Evolutionary conservation across 2,113 vertebrate genomes (phyloP), one percentile per base, ranked within the genome.

Genomic region (Motacilla tschutschensis): DNA sequence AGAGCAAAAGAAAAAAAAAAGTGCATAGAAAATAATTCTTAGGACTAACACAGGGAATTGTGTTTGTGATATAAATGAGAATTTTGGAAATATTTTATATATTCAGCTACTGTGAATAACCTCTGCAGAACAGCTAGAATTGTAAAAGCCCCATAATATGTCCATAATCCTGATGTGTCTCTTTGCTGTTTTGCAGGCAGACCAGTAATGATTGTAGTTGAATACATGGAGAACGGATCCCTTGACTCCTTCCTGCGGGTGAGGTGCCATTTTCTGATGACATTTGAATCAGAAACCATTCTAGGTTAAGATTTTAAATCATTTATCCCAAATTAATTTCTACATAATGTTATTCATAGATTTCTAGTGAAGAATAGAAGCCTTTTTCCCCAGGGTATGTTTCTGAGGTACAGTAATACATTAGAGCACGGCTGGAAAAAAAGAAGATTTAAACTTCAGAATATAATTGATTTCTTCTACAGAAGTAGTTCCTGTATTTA

Each of bases 151-250:
- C 65, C 71, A 48, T 80, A 73, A 77, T 58, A 79, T 51, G 33
- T 75, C 65, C 81, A 19, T 94, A 92, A 95, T 86, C 25, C 83
- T 91, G 50, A 83, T 92, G 64, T 87, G 46, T 95, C 91, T 83
- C 86, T 95, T 95, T 92, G 94, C 91, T 98, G 71, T 98, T 96
- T 96, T 97, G 70, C 97, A 99, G 98, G 98, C 95, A 96, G 98
- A 93, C 98, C 98, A 66, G 98, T 99, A 87, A 99, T 99, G 98
- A 99, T 99, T 66, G 98, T 99, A 90, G 98, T 99, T 94, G 98
- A 99, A 95, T 99, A 98, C 78, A 98, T 99, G 98, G 98, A 99
- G 94, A 99, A 99, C 81, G 98, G 98, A 95, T 99, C 98, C 36
- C 96, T 99, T 65, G 98, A 99, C 95, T 99, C 98, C 26, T 99